These are phyloP conservation scores for Acomys russatus DNA, from an alignment of 2,797 vertebrate genomes.

Conservation along the genomic window DNA sequence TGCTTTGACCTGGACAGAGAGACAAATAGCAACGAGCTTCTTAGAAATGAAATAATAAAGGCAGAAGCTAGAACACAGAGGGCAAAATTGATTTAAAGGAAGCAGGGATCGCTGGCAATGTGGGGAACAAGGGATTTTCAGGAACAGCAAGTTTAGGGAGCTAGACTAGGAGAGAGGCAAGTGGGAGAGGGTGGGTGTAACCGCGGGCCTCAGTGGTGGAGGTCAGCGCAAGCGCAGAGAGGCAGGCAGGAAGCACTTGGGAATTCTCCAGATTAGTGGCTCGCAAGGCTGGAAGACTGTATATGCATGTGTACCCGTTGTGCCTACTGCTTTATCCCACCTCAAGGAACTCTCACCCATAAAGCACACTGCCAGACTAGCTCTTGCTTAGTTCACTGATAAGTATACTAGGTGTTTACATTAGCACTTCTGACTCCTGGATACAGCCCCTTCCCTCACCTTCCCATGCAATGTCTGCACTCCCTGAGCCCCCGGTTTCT, in stretches of 20 bases:
- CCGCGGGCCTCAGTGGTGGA: neutral
- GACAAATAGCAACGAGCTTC: neutral
- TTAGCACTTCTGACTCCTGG: neutral
- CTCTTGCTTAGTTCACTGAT: neutral
- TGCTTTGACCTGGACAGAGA: neutral
- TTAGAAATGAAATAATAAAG: neutral
- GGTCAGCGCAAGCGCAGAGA: neutral
- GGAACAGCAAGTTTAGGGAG: neutral
- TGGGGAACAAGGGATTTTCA: neutral
- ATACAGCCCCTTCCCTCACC: neutral
- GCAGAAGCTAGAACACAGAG: neutral
- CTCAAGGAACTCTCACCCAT: neutral
- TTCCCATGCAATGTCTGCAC: neutral
- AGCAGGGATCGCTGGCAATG: neutral
- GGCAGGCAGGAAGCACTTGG: accelerated
- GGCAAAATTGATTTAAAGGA: neutral
- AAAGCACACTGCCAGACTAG: neutral
- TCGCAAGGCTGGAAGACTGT: too few relatives aligned
- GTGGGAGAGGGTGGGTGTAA: neutral
- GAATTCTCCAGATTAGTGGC: neutral
- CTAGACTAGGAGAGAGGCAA: neutral
- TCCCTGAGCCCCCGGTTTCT: neutral
- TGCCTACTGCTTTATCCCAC: neutral
- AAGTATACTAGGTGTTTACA: neutral
- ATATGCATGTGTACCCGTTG: neutral